These are phyloP conservation scores for Sebastes steindachneri DNA, from an alignment of 2,797 vertebrate species.

Conservation along the genomic window DNA sequence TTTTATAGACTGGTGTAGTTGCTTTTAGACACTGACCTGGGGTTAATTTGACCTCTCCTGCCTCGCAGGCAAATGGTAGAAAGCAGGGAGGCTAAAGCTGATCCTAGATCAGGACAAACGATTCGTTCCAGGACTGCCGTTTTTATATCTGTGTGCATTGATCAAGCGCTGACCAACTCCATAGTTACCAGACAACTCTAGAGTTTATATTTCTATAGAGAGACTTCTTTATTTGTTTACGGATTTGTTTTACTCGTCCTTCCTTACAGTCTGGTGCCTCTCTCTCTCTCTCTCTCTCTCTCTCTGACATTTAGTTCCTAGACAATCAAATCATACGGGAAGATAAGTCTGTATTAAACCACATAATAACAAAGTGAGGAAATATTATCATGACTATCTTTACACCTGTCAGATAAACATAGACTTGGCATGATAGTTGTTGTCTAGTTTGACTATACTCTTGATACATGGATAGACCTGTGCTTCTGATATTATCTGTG, in stretches of 20 bases:
- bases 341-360: slow-evolving; percentile 43
- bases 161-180: slow-evolving; percentile 62
- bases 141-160: slow-evolving; percentile 71
- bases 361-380: slow-evolving; percentile 44
- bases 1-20: slow-evolving; percentile 73
- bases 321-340: slow-evolving; percentile 81
- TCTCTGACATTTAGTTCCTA: slow-evolving; percentile 75
- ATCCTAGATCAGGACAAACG: slow-evolving; percentile 24
- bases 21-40: slow-evolving; percentile 61
- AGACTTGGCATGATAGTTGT: slow-evolving; percentile 73
- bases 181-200: slow-evolving; percentile 64
- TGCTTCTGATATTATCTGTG: slow-evolving; percentile 65
- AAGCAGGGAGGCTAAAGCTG: slow-evolving; percentile 34
- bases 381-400: slow-evolving; percentile 50
- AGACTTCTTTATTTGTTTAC: slow-evolving; percentile 76
- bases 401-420: slow-evolving; percentile 64
- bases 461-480: slow-evolving; percentile 58
- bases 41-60: slow-evolving; percentile 51
- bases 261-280: slow-evolving; percentile 81
- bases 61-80: slow-evolving; percentile 23
- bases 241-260: slow-evolving; percentile 55
- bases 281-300: slow-evolving; percentile 33
- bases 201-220: slow-evolving; percentile 84
- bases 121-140: slow-evolving; percentile 60
- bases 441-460: slow-evolving; percentile 69